Evolutionary conservation across 2,113 vertebrate genomes (phyloP).

Genomic region (Alouatta palliata): DNA sequence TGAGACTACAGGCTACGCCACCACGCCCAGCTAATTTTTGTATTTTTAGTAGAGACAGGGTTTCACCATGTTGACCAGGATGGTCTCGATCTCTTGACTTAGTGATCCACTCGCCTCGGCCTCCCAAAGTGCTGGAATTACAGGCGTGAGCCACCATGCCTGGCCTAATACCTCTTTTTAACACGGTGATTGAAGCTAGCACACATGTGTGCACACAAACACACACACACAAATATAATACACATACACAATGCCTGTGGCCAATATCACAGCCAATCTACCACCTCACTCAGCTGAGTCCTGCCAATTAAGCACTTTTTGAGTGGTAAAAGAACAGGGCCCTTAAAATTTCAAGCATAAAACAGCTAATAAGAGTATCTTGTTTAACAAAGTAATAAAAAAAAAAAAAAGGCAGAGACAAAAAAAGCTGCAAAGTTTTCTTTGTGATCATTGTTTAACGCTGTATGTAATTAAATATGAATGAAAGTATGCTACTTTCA

Average conservation of each 20-base stretch:
- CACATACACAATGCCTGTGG: neutral
- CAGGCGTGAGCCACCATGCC: no score
- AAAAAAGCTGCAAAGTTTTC: conserved; percentile 84
- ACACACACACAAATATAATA: neutral
- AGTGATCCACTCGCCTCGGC: no score
- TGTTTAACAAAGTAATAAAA: conserved; percentile 72
- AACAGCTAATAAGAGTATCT: conserved; percentile 60
- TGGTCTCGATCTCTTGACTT: no score
- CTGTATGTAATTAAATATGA: conserved; percentile 89
- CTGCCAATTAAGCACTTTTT: conserved; percentile 44
- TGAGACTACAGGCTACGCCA: no score
- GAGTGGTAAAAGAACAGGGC: conserved; percentile 20
- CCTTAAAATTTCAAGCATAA: conserved; percentile 74
- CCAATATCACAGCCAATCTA: neutral
- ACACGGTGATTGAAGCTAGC: neutral
- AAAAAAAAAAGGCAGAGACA: conserved; percentile 73
- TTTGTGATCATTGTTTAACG: conserved; percentile 89
- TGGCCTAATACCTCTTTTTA: neutral
- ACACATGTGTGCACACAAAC: neutral
- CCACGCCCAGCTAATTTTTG: no score
- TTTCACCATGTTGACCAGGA: no score
- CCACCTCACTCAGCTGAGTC: conserved; percentile 6
- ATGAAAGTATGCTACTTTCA: conserved; percentile 89
- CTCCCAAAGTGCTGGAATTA: no score
- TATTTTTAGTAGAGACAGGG: no score